Conservation (phyloP, 2,113 vertebrate genomes). For the Callorhinus ursinus region DNA sequence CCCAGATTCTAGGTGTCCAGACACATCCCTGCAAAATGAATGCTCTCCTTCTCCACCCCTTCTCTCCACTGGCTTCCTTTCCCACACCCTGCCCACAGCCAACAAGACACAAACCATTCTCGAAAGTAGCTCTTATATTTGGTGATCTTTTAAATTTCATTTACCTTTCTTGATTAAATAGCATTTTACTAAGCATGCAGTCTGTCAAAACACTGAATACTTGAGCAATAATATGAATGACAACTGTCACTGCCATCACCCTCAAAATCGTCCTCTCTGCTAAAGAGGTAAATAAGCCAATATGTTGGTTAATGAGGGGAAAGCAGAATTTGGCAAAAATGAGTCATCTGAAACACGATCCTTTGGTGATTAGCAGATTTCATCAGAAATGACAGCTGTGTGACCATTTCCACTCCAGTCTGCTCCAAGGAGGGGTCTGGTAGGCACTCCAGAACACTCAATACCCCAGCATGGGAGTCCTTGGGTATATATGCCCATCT, state of each 20-base stretch:
- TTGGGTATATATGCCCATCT: not conserved
- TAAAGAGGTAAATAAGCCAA: not conserved
- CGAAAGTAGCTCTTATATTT: not conserved
- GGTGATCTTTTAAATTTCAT: not conserved
- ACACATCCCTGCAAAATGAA: not conserved
- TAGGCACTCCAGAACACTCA: not conserved
- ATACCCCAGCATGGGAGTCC: not conserved
- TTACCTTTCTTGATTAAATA: not conserved
- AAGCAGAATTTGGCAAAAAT: not conserved
- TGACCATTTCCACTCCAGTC: not conserved
- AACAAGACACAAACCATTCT: not conserved
- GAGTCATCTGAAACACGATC: not conserved
- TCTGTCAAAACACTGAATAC: not conserved
- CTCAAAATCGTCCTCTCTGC: not conserved
- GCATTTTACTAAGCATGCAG: not conserved
- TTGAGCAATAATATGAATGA: not conserved
- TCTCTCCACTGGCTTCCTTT: not conserved
- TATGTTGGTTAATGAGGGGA: not conserved
- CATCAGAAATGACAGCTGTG: not conserved
- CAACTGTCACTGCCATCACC: not conserved
- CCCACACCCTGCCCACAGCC: not conserved
- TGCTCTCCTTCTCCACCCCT: not conserved
- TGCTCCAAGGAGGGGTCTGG: not conserved
- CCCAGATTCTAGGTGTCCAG: no score
- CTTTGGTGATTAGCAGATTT: no score